A percentile compares a stretch with the other conserved stretches of the same genome.
Conservation (phyloP, 2,888 invertebrate species). For the Kryphioiulus occultus region DNA sequence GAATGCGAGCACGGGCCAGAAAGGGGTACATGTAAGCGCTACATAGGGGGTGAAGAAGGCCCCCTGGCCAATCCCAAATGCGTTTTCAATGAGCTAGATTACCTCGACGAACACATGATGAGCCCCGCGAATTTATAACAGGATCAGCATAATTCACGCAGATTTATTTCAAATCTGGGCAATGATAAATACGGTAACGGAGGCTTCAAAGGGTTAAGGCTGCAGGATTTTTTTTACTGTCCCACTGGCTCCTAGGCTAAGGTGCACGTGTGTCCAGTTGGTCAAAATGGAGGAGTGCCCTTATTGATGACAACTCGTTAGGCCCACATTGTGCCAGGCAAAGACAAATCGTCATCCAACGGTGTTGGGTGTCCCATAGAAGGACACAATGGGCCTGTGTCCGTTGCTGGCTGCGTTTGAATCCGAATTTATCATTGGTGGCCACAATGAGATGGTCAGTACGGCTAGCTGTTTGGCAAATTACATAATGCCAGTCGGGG, state of each 20-base stretch:
- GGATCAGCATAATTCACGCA: constrained; percentile 25
- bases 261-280: constrained; percentile 35
- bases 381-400: background rate
- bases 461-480: background rate
- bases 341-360: constrained; percentile 17
- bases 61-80: constrained; percentile 30
- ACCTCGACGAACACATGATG: constrained; percentile 18
- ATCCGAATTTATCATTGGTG: background rate
- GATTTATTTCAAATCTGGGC: constrained; percentile 2
- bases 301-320: constrained; percentile 35
- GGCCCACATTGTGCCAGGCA: background rate
- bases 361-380: background rate
- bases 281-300: constrained; percentile 14
- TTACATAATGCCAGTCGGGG: background rate
- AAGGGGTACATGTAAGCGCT: background rate
- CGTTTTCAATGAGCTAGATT: constrained; percentile 35
- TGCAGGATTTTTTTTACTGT: background rate
- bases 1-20: background rate
- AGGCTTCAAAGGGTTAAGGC: constrained; percentile 9
- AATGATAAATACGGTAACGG: constrained; percentile 26
- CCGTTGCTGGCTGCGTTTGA: background rate
- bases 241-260: background rate
- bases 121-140: constrained; percentile 21
- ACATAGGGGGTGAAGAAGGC: background rate
- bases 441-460: constrained; percentile 1